Percentiles rank a stretch among this genome's conserved stretches.
Conservation (phyloP, 1,140 invertebrate genomes). For the Drosophila carrolli region DNA sequence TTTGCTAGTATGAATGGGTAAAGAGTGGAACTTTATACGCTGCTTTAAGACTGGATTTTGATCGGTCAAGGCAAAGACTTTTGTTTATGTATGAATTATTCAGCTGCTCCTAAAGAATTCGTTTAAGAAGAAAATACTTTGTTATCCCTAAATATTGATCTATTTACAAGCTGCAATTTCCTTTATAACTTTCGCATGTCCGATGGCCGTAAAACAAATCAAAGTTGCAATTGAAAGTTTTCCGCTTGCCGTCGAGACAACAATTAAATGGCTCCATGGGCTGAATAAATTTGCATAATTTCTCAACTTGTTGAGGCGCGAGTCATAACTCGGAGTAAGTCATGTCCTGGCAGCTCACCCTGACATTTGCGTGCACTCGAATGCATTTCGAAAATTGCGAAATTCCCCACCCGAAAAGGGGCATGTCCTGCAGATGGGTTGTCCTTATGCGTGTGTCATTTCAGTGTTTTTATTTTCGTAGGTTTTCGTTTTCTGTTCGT, state of each 20-base stretch:
- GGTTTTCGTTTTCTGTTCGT: conserved; percentile 5
- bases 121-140: not conserved
- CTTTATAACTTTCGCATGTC: conserved; percentile 10
- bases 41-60: not conserved
- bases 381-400: conserved; percentile 58
- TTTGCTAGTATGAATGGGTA: conserved; percentile 3
- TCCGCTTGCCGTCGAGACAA: conserved; percentile 39
- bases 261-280: conserved; percentile 40
- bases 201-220: conserved; percentile 45
- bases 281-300: conserved; percentile 60
- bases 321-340: conserved; percentile 39
- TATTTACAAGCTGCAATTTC: conserved; percentile 2
- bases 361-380: conserved; percentile 40
- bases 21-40: not conserved
- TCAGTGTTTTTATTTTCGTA: conserved; percentile 7
- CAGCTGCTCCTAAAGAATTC: not conserved
- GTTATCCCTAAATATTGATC: conserved; percentile 4
- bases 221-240: conserved; percentile 46
- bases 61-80: conserved; percentile 22
- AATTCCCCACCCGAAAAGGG: conserved; percentile 6
- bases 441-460: conserved; percentile 33
- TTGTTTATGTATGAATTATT: not conserved
- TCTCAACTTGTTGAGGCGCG: conserved; percentile 53
- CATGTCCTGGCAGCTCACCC: conserved; percentile 27
- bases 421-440: not conserved